Percentiles rank a stretch among this genome's conserved stretches.
phyloP scores from a whole-genome alignment of 2,113 vertebrate species.

The Pelmatolapia mariae region DNA sequence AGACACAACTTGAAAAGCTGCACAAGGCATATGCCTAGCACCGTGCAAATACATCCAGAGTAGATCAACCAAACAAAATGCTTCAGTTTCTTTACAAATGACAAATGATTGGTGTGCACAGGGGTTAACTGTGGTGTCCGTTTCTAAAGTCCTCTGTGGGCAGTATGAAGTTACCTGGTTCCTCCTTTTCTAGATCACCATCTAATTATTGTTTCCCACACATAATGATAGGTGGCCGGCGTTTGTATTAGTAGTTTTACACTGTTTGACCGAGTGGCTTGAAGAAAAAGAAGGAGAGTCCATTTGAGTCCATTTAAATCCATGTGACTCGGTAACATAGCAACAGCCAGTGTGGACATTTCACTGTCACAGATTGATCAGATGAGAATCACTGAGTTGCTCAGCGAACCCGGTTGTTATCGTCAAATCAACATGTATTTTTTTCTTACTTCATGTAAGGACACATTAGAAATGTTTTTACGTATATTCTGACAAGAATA shows the following conservation, averaged over 20 bases:
- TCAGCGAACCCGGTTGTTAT: not conserved
- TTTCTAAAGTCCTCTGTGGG: not conserved
- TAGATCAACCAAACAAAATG: not conserved
- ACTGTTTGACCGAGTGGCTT: not conserved
- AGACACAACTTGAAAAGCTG: not conserved
- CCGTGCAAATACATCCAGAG: not conserved
- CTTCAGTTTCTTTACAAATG: not conserved
- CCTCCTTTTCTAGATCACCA: not conserved
- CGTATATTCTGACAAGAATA: not conserved
- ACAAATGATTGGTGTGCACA: not conserved
- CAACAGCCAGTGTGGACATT: not conserved
- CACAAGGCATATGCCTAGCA: not conserved
- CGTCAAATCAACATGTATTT: not conserved
- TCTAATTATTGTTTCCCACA: not conserved
- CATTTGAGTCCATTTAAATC: not conserved
- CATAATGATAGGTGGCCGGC: not conserved
- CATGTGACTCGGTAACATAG: conserved; percentile 8
- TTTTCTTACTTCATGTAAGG: not conserved
- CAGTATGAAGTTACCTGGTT: not conserved
- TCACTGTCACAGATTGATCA: not conserved
- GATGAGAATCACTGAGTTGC: not conserved
- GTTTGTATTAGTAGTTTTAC: not conserved
- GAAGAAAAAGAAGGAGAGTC: not conserved
- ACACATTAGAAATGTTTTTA: not conserved
- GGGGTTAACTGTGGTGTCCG: not conserved